Conservation (phyloP, 2,888 invertebrate genomes). For the Steromphala cineraria region DNA sequence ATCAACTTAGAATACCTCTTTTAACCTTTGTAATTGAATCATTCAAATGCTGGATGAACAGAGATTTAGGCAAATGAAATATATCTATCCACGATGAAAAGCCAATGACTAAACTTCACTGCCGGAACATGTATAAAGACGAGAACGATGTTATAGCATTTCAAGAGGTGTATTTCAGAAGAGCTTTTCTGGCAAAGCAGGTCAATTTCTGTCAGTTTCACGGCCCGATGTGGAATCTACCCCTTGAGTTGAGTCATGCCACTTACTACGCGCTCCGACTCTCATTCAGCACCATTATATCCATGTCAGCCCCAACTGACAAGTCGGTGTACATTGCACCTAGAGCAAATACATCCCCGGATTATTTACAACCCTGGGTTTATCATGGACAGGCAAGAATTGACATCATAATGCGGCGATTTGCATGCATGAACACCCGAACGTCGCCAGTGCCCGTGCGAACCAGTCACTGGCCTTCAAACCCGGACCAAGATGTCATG, state of each 20-base stretch:
- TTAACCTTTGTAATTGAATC: not conserved
- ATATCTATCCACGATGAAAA: no score
- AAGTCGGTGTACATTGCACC: constrained; percentile 1
- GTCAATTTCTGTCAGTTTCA: constrained; percentile 8
- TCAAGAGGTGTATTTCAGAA: constrained; percentile 10
- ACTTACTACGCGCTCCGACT: not conserved
- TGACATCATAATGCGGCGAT: constrained; percentile 6
- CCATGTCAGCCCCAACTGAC: not conserved
- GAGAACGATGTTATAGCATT: not conserved
- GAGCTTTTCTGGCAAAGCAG: not conserved
- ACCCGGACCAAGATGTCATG: not conserved
- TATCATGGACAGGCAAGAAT: not conserved
- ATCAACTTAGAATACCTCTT: not conserved
- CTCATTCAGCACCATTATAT: not conserved
- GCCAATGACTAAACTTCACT: not conserved
- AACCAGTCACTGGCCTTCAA: not conserved
- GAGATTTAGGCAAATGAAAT: no score
- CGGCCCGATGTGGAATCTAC: not conserved
- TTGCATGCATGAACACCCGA: not conserved
- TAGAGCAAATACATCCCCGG: constrained; percentile 2
- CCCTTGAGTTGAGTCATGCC: not conserved
- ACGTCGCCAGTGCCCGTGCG: not conserved
- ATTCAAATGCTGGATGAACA: not conserved
- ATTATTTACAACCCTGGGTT: constrained; percentile 2
- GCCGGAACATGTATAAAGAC: not conserved